Base-by-base conservation (phyloP, 2,888 invertebrate species). In the Eucera pruinosa region DNA sequence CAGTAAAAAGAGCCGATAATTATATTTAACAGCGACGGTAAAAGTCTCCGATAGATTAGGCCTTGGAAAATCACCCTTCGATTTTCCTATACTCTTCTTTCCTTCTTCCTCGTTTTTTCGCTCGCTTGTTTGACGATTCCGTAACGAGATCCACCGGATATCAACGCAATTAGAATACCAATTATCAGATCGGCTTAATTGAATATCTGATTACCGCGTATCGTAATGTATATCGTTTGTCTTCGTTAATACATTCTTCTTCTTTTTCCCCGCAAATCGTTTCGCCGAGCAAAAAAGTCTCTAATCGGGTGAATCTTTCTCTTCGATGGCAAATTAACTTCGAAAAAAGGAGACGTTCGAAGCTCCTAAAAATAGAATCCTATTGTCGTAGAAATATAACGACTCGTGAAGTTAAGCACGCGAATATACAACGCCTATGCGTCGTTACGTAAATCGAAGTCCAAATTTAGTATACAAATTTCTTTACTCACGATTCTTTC, bases 1-100 rank as follows among this genome's bases (percentile, higher is more conserved):
- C 45, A 30, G 15, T 82, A 83, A 88, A 86, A 87, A 79, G 72
- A 79, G 69, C 62, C 78, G 65, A 81, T 89, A 89, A 90, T 90
- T 90, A 89, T 89, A 87, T 89, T 90, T 87, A 89, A 90, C 90
- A 76, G 87, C 52, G 80, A 79, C 84, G 83, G 83, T 88, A 86
- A 87, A 88, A 84, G 76, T 80, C 13, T 76, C 81, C 75, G 87
- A 86, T 83, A 86, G 86, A 87, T 88, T 85, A 86, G 86, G 78
- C 84, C n/a, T 76, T 79, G 75, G 76, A 69, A 68, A 66, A 69
- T 71, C 77, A 69, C 67, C 57, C 33, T 36, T 57, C 6, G 5
- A 23, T 25, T 60, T 41, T 55, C 47, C 20, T 36, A 20, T 50
- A 23, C 33, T 57, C 30, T 48, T 60, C 30, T 33, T 48, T 62